phyloP scores from a whole-genome alignment of 1,140 invertebrate genomes.

The Lethocerus indicus region DNA sequence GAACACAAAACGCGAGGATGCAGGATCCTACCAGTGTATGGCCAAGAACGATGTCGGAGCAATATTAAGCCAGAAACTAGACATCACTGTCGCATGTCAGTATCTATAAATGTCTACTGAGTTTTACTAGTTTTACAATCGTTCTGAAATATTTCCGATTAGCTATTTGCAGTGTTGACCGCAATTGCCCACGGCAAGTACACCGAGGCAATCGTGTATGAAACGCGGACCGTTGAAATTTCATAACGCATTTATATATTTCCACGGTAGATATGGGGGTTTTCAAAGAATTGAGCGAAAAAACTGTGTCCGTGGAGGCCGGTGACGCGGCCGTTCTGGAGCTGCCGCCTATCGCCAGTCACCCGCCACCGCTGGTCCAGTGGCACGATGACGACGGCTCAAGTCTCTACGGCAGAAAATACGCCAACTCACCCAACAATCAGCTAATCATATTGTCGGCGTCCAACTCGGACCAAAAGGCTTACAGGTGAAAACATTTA shows the following conservation, averaged over 20 bases:
- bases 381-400: conserved; percentile 63
- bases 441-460: conserved; percentile 65
- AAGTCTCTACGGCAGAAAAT: conserved; percentile 61
- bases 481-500: conserved; percentile 54
- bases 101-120: conserved; percentile 20
- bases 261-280: conserved; percentile 77
- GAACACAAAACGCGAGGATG: conserved; percentile 56
- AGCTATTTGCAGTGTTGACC: too few relatives aligned
- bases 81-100: conserved; percentile 80
- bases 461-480: conserved; percentile 46
- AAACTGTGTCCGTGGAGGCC: conserved; percentile 44
- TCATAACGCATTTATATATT: too few relatives aligned
- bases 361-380: conserved; percentile 61
- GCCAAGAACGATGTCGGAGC: conserved; percentile 78
- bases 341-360: conserved; percentile 62
- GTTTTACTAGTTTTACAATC: background rate
- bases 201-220: too few relatives aligned
- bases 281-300: conserved; percentile 52
- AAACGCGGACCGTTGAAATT: too few relatives aligned
- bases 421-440: conserved; percentile 51
- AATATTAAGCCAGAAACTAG: conserved; percentile 74
- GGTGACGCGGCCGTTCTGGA: conserved; percentile 67
- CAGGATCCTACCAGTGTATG: conserved; percentile 78
- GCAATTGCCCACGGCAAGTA: too few relatives aligned
- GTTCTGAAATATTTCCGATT: too few relatives aligned